Evolutionary conservation across 2,888 invertebrate species (phyloP).

Genomic region (Ophioninae sp.): DNA sequence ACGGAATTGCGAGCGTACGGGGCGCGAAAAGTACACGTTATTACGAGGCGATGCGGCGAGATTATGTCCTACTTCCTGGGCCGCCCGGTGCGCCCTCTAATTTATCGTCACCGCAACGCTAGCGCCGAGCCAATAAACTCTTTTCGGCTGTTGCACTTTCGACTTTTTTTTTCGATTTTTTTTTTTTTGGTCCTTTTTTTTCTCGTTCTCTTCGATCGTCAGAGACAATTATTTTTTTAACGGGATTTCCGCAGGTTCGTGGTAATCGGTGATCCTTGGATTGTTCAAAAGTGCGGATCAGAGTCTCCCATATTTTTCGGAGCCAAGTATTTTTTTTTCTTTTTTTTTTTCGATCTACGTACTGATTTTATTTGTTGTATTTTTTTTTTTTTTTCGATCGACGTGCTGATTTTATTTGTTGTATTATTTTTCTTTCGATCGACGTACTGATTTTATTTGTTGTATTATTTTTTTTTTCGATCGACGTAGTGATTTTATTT

Average conservation of each 20-base stretch:
- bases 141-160: not conserved
- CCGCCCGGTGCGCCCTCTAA: conserved; percentile 39
- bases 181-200: not conserved
- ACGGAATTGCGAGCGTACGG: conserved; percentile 30
- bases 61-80: not conserved
- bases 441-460: too few species aligned
- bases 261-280: not conserved
- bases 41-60: conserved; percentile 4
- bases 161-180: not conserved
- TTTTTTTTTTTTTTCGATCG: too few species aligned
- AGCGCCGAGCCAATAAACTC: conserved; percentile 8
- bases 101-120: conserved; percentile 20
- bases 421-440: too few species aligned
- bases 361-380: too few species aligned
- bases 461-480: too few species aligned
- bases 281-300: too few species aligned
- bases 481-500: too few species aligned
- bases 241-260: conserved; percentile 25
- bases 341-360: too few species aligned
- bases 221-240: conserved; percentile 36
- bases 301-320: too few species aligned
- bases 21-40: conserved; percentile 15
- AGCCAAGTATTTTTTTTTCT: too few species aligned
- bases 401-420: too few species aligned
- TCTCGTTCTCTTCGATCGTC: conserved; percentile 19